phyloP scores from a whole-genome alignment of 53 echinoderm and acorn worm species.

The Actinopyga echinites region DNA sequence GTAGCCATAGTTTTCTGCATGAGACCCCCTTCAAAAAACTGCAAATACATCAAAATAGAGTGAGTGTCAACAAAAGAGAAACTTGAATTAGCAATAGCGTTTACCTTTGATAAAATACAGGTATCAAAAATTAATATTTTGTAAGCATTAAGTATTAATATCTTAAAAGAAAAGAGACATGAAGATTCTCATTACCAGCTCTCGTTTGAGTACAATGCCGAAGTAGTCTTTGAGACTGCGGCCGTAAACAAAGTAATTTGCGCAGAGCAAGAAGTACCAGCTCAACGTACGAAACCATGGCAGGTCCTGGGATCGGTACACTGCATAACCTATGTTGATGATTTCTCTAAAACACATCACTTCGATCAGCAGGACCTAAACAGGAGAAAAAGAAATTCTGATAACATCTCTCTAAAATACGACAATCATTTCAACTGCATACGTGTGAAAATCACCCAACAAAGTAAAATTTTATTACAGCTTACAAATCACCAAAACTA shows the following conservation, averaged over 20 bases:
- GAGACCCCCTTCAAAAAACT: no score
- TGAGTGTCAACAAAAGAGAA: no score
- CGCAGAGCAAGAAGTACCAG: slow-evolving; percentile 97
- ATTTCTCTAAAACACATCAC: slow-evolving; percentile 97
- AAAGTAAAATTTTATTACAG: background rate
- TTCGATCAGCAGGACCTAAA: slow-evolving; percentile 85
- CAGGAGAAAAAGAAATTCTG: background rate
- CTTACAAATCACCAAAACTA: background rate
- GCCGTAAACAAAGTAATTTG: slow-evolving; percentile 93
- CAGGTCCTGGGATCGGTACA: slow-evolving; percentile 90
- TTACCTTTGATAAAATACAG: no score
- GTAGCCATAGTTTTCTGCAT: no score
- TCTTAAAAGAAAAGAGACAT: no score
- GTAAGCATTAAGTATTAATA: no score
- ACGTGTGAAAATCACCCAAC: background rate
- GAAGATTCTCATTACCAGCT: slow-evolving; percentile 63
- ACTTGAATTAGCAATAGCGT: no score
- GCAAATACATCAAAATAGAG: no score
- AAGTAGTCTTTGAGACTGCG: slow-evolving; percentile 97
- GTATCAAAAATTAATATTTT: no score
- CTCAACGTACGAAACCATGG: slow-evolving; percentile 98
- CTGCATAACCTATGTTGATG: slow-evolving; percentile 95
- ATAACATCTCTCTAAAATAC: background rate
- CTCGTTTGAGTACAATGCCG: slow-evolving; percentile 91
- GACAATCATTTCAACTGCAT: background rate